Base-by-base conservation (phyloP, 2,797 vertebrate species). In the Harpagifer antarcticus region DNA sequence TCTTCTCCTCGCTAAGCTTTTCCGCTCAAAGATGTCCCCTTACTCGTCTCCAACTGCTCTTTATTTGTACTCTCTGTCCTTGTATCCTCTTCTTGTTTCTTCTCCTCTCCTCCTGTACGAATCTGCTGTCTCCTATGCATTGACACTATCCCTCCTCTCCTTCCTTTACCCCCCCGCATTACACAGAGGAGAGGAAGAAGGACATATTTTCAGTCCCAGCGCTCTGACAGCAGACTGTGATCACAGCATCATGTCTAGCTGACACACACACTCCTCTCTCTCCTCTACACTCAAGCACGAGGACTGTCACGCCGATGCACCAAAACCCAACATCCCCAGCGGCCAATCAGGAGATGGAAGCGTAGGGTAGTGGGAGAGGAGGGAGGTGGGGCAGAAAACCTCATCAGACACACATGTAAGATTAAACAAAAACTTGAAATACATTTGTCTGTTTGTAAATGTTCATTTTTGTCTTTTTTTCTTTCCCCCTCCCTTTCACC, bases 391-490 rank as follows among this genome's bases (percentile, higher is more conserved):
- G 31, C 23, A 16, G 5, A 15, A 7, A 72, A 68, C 37, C 72
- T 45, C 3, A 5, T 47, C 19, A 56, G 59, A 56, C 43, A 11
- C 71, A 53, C 37, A 42, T 82, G 52, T 68, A 12, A 60, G 33
- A 65, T 72, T 83, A 19, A 71, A 81, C 47, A 72, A n/a, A 67
- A 83, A 86, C 77, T 79, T 84, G 81, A 81, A 82, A 58, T 55
- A 82, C 76, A 84, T 88, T 81, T 89, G 79, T 90, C 78, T 88
- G 77, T 88, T 84, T 79, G 79, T 85, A 76, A 80, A 82, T 83
- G 89, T 88, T 80, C 68, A 86, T 90, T 91, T 85, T 12, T 85
- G 73, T 87, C 80, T 86, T 77, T 84, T 87, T 83, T 79, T 74
- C 56, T 74, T 69, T 73, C n/a, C 68, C 67, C 76, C 60, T 76